Evolutionary conservation across 2,113 vertebrate genomes (phyloP).

Genomic region (Syngnathus scovelli): DNA sequence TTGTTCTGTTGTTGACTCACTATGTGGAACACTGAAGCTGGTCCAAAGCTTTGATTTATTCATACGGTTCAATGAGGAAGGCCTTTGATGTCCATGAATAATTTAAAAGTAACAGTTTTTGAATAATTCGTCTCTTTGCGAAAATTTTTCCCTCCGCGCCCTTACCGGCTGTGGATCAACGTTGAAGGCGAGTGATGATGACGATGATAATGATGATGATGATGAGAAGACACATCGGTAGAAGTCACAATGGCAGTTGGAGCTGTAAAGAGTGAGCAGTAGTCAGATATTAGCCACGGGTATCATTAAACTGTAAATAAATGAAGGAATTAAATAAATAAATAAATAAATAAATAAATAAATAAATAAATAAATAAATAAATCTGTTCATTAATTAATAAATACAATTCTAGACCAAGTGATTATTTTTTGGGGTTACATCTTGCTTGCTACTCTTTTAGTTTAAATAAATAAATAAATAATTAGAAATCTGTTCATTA

Average conservation of each 20-base stretch:
- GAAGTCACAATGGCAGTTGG: neutral
- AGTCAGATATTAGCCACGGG: too few relatives aligned
- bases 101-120: slow-evolving; percentile 56
- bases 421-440: too few relatives aligned
- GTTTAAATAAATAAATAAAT: too few relatives aligned
- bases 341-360: too few relatives aligned
- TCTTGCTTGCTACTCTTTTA: too few relatives aligned
- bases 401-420: too few relatives aligned
- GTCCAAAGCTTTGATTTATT: slow-evolving; percentile 63
- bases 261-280: too few relatives aligned
- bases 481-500: too few relatives aligned
- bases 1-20: slow-evolving; percentile 29
- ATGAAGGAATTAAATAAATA: too few relatives aligned
- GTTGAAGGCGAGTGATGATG: neutral
- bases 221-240: neutral
- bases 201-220: neutral
- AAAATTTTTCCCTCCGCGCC: slow-evolving; percentile 31
- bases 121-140: slow-evolving; percentile 46
- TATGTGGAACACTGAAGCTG: slow-evolving; percentile 42
- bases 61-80: slow-evolving; percentile 60
- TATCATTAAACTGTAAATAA: too few relatives aligned
- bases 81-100: slow-evolving; percentile 67
- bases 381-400: too few relatives aligned
- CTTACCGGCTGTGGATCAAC: slow-evolving; percentile 13
- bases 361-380: too few relatives aligned